Evolutionary conservation across 2,888 invertebrate genomes (phyloP).

Genomic region (Melieria crassipennis): DNA sequence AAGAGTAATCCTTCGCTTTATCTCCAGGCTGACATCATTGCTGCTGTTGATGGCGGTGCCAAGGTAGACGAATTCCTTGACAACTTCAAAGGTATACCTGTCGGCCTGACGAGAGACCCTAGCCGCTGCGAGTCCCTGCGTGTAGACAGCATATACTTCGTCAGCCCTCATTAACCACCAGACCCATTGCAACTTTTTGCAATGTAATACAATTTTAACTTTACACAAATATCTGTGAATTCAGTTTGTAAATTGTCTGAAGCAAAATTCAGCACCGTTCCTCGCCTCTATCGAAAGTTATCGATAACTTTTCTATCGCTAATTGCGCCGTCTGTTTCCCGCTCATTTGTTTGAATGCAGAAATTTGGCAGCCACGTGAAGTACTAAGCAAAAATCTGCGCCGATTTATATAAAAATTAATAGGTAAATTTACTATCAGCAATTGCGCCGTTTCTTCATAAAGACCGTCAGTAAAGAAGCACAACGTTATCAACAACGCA

Average conservation of each 20-base stretch:
- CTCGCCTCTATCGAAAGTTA: not conserved
- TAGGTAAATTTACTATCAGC: not conserved
- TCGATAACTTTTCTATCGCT: not conserved
- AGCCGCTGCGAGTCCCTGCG: no score
- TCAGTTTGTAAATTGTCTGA: not conserved
- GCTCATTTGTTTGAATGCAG: not conserved
- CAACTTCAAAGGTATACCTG: no score
- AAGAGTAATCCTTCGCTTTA: no score
- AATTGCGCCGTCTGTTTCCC: not conserved
- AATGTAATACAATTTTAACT: not conserved
- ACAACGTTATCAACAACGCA: not conserved
- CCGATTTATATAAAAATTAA: not conserved
- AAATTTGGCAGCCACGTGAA: not conserved
- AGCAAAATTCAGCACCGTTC: not conserved
- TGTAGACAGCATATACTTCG: no score
- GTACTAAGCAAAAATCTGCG: not conserved
- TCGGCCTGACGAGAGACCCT: no score
- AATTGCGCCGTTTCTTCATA: not conserved
- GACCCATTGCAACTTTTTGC: no score
- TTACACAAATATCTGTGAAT: not conserved
- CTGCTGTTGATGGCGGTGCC: no score
- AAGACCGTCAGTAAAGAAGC: not conserved
- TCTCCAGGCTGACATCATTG: no score
- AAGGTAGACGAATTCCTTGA: no score
- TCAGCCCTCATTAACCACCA: no score